Conservation (phyloP, 2,888 invertebrate genomes). For the Ennomos fuscantarius region DNA sequence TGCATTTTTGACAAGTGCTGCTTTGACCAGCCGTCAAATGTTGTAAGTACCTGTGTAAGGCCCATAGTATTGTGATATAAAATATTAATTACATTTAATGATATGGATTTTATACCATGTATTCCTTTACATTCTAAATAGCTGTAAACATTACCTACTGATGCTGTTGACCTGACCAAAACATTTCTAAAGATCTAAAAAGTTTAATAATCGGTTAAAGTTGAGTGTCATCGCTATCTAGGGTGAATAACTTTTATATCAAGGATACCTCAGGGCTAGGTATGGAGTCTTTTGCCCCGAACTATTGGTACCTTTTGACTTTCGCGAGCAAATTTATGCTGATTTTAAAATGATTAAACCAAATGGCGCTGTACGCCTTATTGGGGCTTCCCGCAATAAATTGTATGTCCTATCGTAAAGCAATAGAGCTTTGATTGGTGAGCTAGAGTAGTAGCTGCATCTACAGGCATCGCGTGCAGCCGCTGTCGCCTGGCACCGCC, state of each 20-base stretch:
- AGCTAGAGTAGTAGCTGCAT: slow-evolving; percentile 62
- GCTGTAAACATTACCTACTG: no score
- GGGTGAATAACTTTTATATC: slow-evolving; percentile 35
- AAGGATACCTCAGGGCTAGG: slow-evolving; percentile 21
- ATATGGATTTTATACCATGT: no score
- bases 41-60: no score
- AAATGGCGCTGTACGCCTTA: slow-evolving; percentile 46
- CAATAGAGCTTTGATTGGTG: slow-evolving; percentile 61
- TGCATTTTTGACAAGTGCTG: no score
- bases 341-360: slow-evolving; percentile 53
- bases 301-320: slow-evolving; percentile 19
- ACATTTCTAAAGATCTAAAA: no score
- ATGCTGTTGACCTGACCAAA: no score
- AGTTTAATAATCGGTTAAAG: slow-evolving; percentile 18
- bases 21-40: no score
- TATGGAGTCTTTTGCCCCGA: slow-evolving; percentile 18
- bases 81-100: no score
- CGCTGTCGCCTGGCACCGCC: slow-evolving; percentile 83
- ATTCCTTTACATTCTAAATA: no score
- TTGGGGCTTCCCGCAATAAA: slow-evolving; percentile 49
- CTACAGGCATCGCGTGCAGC: slow-evolving; percentile 74
- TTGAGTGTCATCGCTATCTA: slow-evolving; percentile 13
- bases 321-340: slow-evolving; percentile 46
- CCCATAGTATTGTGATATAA: no score
- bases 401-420: slow-evolving; percentile 56